These are phyloP conservation scores for Ceyx erithaca DNA, from an alignment of 2,797 vertebrate genomes.

Conservation along the genomic window DNA sequence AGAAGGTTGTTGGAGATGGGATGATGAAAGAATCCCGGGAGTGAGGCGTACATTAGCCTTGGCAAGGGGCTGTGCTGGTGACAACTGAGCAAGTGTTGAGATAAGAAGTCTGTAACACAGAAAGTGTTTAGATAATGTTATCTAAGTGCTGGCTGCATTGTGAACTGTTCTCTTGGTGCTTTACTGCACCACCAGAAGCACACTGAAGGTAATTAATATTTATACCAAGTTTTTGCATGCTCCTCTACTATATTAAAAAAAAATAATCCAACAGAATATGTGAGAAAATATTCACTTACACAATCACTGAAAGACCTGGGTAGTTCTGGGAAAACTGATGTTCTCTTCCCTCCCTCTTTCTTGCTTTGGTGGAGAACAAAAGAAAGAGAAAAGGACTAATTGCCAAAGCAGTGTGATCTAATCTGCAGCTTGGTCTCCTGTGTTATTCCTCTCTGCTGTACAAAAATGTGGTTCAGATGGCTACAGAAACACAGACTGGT, in stretches of 20 bases:
- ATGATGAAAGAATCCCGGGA: conserved; percentile 15
- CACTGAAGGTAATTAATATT: conserved; percentile 25
- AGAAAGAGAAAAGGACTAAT: neutral
- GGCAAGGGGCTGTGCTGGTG: conserved; percentile 56
- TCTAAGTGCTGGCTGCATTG: conserved; percentile 52
- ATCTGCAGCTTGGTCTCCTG: neutral
- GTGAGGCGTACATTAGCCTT: conserved; percentile 41
- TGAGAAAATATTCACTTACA: neutral
- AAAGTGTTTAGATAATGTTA: conserved; percentile 64
- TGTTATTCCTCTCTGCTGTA: neutral
- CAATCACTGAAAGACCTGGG: neutral
- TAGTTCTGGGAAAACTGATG: neutral
- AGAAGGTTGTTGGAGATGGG: conserved; percentile 7
- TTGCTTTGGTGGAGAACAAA: neutral
- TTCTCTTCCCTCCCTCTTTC: neutral
- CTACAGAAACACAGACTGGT: neutral
- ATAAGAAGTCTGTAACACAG: conserved; percentile 41
- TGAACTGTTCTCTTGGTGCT: conserved; percentile 58
- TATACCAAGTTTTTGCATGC: neutral
- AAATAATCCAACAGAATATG: neutral
- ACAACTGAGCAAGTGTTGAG: conserved; percentile 53
- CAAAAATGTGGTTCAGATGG: neutral
- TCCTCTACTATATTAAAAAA: neutral
- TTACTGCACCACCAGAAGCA: conserved; percentile 38
- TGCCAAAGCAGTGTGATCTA: neutral